phyloP scores from a whole-genome alignment of 2,888 invertebrate genomes.

The Polydrusus pterygomalis region DNA sequence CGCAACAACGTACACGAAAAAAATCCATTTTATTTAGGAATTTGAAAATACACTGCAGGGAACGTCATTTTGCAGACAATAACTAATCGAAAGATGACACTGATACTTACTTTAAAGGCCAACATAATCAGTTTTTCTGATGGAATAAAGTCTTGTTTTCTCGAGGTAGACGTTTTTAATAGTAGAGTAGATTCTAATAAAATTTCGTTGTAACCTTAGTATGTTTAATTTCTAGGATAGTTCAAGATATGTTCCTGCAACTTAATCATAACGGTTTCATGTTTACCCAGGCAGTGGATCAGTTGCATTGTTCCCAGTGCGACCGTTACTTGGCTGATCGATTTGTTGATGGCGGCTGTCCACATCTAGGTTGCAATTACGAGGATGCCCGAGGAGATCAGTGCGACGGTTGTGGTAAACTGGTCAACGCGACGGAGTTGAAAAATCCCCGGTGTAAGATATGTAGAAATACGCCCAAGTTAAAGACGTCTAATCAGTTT shows the following conservation, averaged over 20 bases:
- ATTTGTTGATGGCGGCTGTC: conserved; percentile 98
- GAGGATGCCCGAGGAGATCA: conserved; percentile 98
- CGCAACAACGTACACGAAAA: too few relatives aligned
- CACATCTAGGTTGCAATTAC: conserved; percentile 88
- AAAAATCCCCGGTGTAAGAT: conserved; percentile 90
- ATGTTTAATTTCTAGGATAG: conserved; percentile 80
- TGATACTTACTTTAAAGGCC: too few relatives aligned
- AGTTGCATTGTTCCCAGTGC: conserved; percentile 92
- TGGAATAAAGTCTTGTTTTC: too few relatives aligned
- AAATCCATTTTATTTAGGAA: too few relatives aligned
- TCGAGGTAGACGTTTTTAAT: too few relatives aligned
- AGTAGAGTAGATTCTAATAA: too few relatives aligned
- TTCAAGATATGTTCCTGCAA: conserved; percentile 91
- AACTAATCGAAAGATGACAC: too few relatives aligned
- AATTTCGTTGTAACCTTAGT: too few relatives aligned
- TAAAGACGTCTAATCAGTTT: conserved; percentile 90
- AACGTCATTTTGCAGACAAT: too few relatives aligned
- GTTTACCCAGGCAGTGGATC: conserved; percentile 89
- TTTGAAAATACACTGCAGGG: too few relatives aligned
- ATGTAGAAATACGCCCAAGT: conserved; percentile 82
- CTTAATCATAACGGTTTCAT: conserved; percentile 89
- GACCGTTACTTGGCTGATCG: conserved; percentile 87
- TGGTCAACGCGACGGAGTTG: conserved; percentile 94
- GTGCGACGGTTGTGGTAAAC: conserved; percentile 97
- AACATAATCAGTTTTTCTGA: too few relatives aligned